Base-by-base conservation (phyloP, 2,113 vertebrate genomes). In the Otis tarda region DNA sequence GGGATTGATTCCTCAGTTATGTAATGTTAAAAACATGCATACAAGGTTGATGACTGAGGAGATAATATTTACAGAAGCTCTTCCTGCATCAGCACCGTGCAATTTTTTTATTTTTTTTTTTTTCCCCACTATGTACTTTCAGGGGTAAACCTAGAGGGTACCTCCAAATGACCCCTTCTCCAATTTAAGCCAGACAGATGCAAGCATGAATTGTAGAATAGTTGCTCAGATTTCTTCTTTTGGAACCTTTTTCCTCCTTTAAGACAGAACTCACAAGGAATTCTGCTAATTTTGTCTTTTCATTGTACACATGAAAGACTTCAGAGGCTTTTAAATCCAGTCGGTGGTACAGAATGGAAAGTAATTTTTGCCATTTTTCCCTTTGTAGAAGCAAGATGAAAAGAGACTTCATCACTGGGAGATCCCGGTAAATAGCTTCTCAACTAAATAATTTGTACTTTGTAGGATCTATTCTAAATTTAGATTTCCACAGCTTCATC, bases 361-460 rank as follows among this genome's bases (percentile, higher is more conserved):
- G 45, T 92, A 81, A 77, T 65, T 61, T 49, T 81, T 97, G 25
- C 87, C 14, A 4, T 89, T 95, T 97, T 90, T 97, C 9, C 31
- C 49, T 93, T 93, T 88, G 35, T 85, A 98, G 98, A 82, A 71
- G 95, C 92, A 97, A 95, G 92, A 80, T 92, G 60, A 98, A 95
- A 96, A 97, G 93, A 96, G 97, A 95, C 43, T 77, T 97, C 49
- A 31, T 94, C 80, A 17, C 96, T 94, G 97, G 93, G 89, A 97
- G 91, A 97, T 64, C 93, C 81, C 96, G 97, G 98, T 98, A 98
- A 98, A 93, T 94, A 73, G 56, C 64, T 97, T 94, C 77, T 96
- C 76, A 84, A 92, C 87, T 77, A 91, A 90, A 94, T 88, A 82
- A 90, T 79, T 81, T 94, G 49, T 90, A 55, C 24, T 76, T 81